Base-by-base conservation (phyloP, 1,140 invertebrate species). In the Dreissena rostriformis region DNA sequence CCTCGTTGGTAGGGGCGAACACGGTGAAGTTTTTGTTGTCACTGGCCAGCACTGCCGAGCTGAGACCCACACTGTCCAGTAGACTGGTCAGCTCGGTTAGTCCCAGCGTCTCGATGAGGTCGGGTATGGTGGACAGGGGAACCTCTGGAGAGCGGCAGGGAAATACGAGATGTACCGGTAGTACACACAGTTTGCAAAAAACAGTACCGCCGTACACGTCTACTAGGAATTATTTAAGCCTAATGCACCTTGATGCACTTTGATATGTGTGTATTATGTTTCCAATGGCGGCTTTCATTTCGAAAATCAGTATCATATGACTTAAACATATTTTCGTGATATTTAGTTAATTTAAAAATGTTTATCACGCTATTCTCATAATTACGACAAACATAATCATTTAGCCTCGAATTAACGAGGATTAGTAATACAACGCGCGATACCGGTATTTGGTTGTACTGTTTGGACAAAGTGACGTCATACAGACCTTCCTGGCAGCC, bases 11-110 rank as follows among this genome's bases (percentile, higher is more conserved):
- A 7, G 82, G 82, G 1, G 65, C 82, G 57, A 84, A 84, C 22
- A 84, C 70, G 26, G 82, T 84, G 53, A 84, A 61, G 53, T 78
- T 77, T n/a, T 65, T 75, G 55, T 49, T 65, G 14, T 71, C 24
- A 11, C 15, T 22, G 17, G 49, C 15, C 5, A 75, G 70, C 1
- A 75, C 39, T 0, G 67, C 80, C 52, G 39, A 17, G 0, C 26
- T 14, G 7, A 82, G 63, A 0, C 80, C 80, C 5, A 71, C 28
- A 68, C 61, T 68, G 24, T 66, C 61, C 39, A 82, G 51, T 12
- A 82, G 24, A 10, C 53, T 74, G 14, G 28, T 52, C 19, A 82
- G n/a, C 24, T 73, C 72, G 0, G 8, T 53, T 0, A 82, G 71
- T 0, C 68, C 39, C 14, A 82, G 39, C 6, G 12, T 67, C 22